Evolutionary conservation across 2,113 vertebrate genomes (phyloP), one percentile per base, ranked within the genome.

Genomic region (Lucifuga dentata): DNA sequence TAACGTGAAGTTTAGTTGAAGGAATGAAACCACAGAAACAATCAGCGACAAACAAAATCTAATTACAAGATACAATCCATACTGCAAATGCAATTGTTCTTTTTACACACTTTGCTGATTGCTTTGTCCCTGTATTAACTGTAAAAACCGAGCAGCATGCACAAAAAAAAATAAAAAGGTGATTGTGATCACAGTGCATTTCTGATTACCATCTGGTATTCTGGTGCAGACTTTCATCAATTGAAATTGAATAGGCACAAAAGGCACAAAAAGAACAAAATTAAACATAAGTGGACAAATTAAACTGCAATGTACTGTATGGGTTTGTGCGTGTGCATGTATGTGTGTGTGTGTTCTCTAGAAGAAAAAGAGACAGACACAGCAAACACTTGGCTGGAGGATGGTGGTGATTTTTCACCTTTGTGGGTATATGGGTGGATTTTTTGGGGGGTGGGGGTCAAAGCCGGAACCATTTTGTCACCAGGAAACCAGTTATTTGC

Each of bases 351-450:
- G 49, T 24, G 10, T 26, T 24, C 48, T 40, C 24, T 1, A 2
- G n/a, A n/a, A n/a, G n/a, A n/a, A n/a, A n/a, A n/a, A n/a, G n/a
- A n/a, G n/a, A 33, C 21, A 48, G 59, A 68, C 68, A 62, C 16
- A 60, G 40, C 33, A 36, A 55, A n/a, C n/a, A n/a, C 24, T 7
- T 11, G 43, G 9, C 35, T 2, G 43, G 56, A 68, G 57, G 58
- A 55, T 75, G 76, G 32, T 78, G 79, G 67, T 32, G 19, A 59
- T 78, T 68, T 78, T 45, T 70, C 76, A 69, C 70, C 43, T 76
- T 52, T 69, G 56, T 68, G 40, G 67, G 63, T 13, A 36, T n/a
- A 33, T 53, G 39, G 57, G 67, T 33, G 44, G 68, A 66, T 61
- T 29, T 43, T 44, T 68, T 11, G 16, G 10, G 44, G 11, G 29